Evolutionary conservation across 1,140 invertebrate species (phyloP), one percentile per base, ranked within the genome.

Genomic region (Dreissena polymorpha): DNA sequence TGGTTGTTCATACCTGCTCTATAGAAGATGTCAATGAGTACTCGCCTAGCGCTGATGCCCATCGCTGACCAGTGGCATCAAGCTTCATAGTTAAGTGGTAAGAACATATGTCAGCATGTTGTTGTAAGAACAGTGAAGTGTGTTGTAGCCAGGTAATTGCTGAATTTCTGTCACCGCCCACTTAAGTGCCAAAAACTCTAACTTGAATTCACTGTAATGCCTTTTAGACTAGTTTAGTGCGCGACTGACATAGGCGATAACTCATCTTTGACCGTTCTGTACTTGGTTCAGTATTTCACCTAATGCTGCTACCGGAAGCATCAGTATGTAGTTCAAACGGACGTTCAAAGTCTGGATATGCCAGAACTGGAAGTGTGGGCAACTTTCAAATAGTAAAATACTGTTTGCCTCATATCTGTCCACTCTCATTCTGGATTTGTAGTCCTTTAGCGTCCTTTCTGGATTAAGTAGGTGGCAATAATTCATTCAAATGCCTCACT

Each of bases 61-160:
- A 67, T 14, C 64, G 64, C 23, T 67, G 64, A 13, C 64, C 64
- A 13, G 64, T 67, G 13, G 64, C 64, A 27, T 67, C 64, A 21
- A 67, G 64, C 25, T 67, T 67, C 12, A 23, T 23, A 67, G n/a
- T n/a, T n/a, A n/a, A n/a, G 10, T 67, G 13, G 64, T 21, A 12
- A 67, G 64, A 13, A 67, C 21, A 21, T 67, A 14, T 12, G 64
- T 67, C 64, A 67, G 64, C 10, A 23, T 12, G 25, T 67, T 67
- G 25, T 67, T 67, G 64, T 67, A 10, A 21, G 21, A 12, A 67
- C 64, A 12, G 23, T 10, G 25, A 67, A 67, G 64, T 67, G 64
- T 27, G 18, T 13, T 23, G 23, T 67, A 23, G 64, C 21, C 64
- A 67, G 87, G 92, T 93, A 72, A 83, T 88, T 86, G 27, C 55